phyloP scores from a whole-genome alignment of 2,888 invertebrate genomes.

The Volucella inflata region DNA sequence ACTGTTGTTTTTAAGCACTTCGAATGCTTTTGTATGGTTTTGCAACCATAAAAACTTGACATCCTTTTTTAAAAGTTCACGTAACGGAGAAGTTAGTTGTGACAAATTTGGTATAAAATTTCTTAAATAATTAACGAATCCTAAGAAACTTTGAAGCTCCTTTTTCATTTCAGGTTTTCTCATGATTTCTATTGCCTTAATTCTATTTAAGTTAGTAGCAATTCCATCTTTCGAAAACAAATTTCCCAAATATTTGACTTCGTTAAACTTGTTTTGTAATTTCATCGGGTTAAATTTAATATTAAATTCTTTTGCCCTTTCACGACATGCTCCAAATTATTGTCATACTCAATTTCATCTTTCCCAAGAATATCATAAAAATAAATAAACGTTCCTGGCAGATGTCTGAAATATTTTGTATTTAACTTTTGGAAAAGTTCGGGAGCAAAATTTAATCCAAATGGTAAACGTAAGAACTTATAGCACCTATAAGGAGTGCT shows the following conservation, averaged over 20 bases:
- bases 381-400: constrained; percentile 9
- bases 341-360: neutral
- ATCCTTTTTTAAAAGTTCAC: constrained; percentile 39
- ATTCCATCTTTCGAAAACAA: constrained; percentile 9
- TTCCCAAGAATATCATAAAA: constrained; percentile 14
- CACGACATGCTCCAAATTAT: constrained; percentile 3
- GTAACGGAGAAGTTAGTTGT: constrained; percentile 21
- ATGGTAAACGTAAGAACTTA: neutral
- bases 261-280: neutral
- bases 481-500: constrained; percentile 23
- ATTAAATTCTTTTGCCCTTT: constrained; percentile 3
- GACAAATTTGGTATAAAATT: constrained; percentile 35
- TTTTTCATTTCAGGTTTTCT: constrained; percentile 29
- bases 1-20: constrained; percentile 16
- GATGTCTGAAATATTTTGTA: constrained; percentile 8
- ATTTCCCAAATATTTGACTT: constrained; percentile 39
- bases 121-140: constrained; percentile 48
- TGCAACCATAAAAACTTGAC: constrained; percentile 10
- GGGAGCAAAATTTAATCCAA: constrained; percentile 38
- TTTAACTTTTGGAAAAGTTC: constrained; percentile 21
- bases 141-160: constrained; percentile 37
- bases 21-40: neutral
- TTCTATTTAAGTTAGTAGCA: neutral
- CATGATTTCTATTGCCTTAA: constrained; percentile 15
- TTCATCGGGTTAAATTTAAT: constrained; percentile 32